Base-by-base conservation (phyloP, 1,140 invertebrate species). In the Anastatus disparis region DNA sequence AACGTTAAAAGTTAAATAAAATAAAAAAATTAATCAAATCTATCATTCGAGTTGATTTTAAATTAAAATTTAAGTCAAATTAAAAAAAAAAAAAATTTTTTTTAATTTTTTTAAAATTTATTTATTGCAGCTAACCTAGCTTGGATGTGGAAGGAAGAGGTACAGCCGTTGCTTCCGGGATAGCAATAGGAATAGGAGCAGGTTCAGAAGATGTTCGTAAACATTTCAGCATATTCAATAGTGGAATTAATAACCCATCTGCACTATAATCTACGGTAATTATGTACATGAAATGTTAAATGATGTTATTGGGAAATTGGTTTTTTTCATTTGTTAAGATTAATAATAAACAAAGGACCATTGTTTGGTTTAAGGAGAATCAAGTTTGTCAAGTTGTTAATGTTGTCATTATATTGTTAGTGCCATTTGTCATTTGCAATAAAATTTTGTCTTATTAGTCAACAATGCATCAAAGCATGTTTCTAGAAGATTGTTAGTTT, bases 71-170 rank as follows among this genome's bases (percentile, higher is more conserved):
- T n/a, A n/a, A n/a, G n/a, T n/a, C n/a, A n/a, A n/a, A n/a, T n/a
- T n/a, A n/a, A n/a, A n/a, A n/a, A n/a, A n/a, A n/a, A n/a, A n/a
- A n/a, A n/a, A n/a, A n/a, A n/a, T n/a, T n/a, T n/a, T n/a, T n/a
- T n/a, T n/a, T n/a, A n/a, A n/a, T n/a, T n/a, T n/a, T n/a, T n/a
- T n/a, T n/a, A n/a, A n/a, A n/a, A n/a, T n/a, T n/a, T n/a, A n/a
- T n/a, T n/a, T n/a, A n/a, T n/a, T 46, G 40, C 26, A 9, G 55
- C 58, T 70, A 62, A 70, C 68, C 68, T 63, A 70, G 2, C 22
- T 27, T 22, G 13, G 59, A 70, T 24, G 68, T 55, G 4, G 58
- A 70, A 52, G 68, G 52, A 44, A 53, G 20, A 50, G 17, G 31
- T 12, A n/a, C 42, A 22, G 44, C n/a, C 15, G 42, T 29, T 6